phyloP scores from a whole-genome alignment of 2,888 invertebrate species.

The Macrosoma leucophasiata region DNA sequence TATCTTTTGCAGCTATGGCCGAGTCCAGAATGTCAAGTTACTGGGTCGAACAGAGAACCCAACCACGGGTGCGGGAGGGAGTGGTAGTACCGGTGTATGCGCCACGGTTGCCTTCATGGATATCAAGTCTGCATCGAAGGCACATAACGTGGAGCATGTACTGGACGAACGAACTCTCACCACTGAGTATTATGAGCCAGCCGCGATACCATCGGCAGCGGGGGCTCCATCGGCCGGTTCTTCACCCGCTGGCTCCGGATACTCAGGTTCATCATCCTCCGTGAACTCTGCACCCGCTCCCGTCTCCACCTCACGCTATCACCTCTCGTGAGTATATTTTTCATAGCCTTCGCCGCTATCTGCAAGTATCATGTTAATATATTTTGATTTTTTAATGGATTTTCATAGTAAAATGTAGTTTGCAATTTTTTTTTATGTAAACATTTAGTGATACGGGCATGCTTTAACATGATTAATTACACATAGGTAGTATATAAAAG shows the following conservation, averaged over 20 bases:
- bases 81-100: conserved; percentile 81
- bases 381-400: conserved; percentile 6
- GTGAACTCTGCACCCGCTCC: conserved; percentile 66
- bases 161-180: conserved; percentile 90
- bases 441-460: no score
- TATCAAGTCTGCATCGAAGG: conserved; percentile 96
- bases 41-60: conserved; percentile 80
- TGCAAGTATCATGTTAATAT: conserved; percentile 28
- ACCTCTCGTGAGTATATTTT: conserved; percentile 62
- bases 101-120: conserved; percentile 97
- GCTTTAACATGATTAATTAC: no score
- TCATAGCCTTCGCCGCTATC: conserved; percentile 26
- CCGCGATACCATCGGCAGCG: conserved; percentile 80
- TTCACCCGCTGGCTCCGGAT: conserved; percentile 75
- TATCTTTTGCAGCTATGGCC: conserved; percentile 89
- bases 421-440: no score
- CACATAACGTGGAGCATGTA: conserved; percentile 92
- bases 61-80: conserved; percentile 69
- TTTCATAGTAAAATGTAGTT: no score
- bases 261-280: conserved; percentile 79
- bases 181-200: conserved; percentile 94
- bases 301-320: conserved; percentile 59
- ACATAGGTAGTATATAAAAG: no score
- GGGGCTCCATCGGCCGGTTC: conserved; percentile 73
- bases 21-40: conserved; percentile 97